A percentile compares a stretch with the other conserved stretches of the same genome.
These are phyloP conservation scores for Limnothrissa miodon DNA, from an alignment of 2,113 vertebrate species.

Conservation along the genomic window DNA sequence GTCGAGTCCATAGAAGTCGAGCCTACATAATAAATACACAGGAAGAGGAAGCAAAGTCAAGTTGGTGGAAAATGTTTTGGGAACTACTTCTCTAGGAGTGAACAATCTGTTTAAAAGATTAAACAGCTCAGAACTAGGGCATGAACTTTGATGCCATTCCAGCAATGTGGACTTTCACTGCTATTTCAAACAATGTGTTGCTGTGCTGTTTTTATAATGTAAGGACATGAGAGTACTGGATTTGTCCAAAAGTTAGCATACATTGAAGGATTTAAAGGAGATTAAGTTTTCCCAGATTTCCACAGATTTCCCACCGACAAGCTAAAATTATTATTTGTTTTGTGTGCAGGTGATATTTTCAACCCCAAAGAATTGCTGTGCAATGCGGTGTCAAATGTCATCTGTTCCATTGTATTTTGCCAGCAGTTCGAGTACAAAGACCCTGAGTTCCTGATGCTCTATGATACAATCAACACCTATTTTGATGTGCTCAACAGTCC, in stretches of 20 bases:
- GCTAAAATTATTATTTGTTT: no score
- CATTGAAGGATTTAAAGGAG: neutral
- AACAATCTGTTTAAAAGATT: neutral
- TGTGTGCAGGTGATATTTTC: constrained; percentile 38
- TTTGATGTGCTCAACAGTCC: constrained; percentile 35
- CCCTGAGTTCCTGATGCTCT: constrained; percentile 39
- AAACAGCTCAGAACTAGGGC: neutral
- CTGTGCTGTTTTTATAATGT: neutral
- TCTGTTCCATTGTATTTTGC: constrained; percentile 54
- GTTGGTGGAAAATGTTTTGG: no score
- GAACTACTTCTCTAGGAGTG: no score
- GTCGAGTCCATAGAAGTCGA: no score
- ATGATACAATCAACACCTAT: constrained; percentile 29
- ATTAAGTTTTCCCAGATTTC: neutral
- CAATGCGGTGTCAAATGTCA: constrained; percentile 45
- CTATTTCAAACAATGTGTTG: neutral
- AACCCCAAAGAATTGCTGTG: constrained; percentile 36
- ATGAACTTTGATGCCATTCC: neutral
- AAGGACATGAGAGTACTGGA: neutral
- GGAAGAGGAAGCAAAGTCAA: no score
- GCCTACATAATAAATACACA: no score
- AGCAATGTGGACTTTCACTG: neutral
- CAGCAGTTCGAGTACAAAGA: constrained; percentile 48
- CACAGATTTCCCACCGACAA: no score
- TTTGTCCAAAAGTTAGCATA: no score